phyloP scores from a whole-genome alignment of 2,888 invertebrate species.

The Amphiduros pacificus region DNA sequence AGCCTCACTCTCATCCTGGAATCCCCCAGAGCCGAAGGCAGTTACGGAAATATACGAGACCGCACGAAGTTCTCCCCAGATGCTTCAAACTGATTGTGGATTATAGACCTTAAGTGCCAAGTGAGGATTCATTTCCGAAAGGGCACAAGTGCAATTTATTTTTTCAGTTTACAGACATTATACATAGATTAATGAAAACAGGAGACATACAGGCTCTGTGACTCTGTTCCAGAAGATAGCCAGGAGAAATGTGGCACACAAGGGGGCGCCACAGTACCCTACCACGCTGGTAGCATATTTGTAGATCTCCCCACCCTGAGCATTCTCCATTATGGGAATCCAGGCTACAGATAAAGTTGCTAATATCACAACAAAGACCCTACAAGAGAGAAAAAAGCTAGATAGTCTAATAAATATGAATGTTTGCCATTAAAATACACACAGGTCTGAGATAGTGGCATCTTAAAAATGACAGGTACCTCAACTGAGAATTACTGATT shows the following conservation, averaged over 20 bases:
- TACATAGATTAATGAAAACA: background rate
- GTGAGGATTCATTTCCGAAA: no score
- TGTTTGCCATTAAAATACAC: background rate
- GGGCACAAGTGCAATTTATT: no score
- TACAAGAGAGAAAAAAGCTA: conserved; percentile 1
- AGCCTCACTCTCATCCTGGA: no score
- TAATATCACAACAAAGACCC: conserved; percentile 31
- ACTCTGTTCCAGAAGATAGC: conserved; percentile 25
- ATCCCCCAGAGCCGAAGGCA: no score
- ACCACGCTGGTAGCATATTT: conserved; percentile 21
- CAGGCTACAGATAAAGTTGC: conserved; percentile 20
- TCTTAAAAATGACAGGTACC: no score
- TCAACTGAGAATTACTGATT: no score
- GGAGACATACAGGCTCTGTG: conserved; percentile 22
- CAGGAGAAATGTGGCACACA: conserved; percentile 29
- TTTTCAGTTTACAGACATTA: background rate
- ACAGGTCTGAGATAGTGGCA: no score
- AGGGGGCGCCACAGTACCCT: conserved; percentile 28
- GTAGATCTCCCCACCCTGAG: conserved; percentile 28
- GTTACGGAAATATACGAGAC: no score
- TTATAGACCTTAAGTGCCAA: no score
- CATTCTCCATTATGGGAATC: conserved; percentile 28
- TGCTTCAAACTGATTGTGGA: no score
- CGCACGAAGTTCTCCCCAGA: no score
- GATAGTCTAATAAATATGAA: no score